Evolutionary conservation across 2,113 vertebrate species (phyloP), one percentile per base, ranked within the genome.

Genomic region (Verasper variegatus): DNA sequence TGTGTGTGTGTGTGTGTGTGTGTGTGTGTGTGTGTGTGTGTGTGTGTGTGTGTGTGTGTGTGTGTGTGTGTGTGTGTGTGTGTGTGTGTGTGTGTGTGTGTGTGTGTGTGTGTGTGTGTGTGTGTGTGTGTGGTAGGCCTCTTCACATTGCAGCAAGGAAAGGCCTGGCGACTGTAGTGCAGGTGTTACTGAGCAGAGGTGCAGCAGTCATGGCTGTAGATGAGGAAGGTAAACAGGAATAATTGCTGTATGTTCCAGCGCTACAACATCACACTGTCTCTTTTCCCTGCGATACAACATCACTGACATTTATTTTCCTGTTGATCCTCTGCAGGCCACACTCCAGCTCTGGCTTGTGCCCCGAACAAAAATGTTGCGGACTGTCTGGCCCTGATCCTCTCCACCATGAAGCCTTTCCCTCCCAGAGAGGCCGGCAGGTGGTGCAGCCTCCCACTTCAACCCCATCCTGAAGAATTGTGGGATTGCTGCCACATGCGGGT

Each of bases 371-470:
- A 98, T 13, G 97, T 99, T 58, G 98, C 98, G 0, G 96, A 98
- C 91, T 99, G 98, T 87, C 95, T 99, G 94, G 96, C 98, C 89
- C 94, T 99, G 86, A 99, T 99, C 94, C 97, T 99, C 68, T 98
- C 98, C 95, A 99, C 97, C 94, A 99, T 99, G 98, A 98, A 97
- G 96, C 96, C 96, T 95, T 98, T 97, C 92, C 95, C 96, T 81
- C 96, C 96, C 88, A 96, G 96, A 94, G 97, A 98, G 83, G 89
- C 96, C 1, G 74, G 88, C 47, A n/a, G 81, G 93, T 35, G 66
- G 71, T 2, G 85, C 95, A 61, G 76, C 89, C 35, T 93, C 96
- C 72, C 95, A 95, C 79, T 97, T 97, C 92, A 95, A 95, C 94
- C 95, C 96, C 93, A 95, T 95, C 92, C 94, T 97, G 88, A 97